Conservation (phyloP, 2,797 vertebrate genomes). For the Spea hammondii region DNA sequence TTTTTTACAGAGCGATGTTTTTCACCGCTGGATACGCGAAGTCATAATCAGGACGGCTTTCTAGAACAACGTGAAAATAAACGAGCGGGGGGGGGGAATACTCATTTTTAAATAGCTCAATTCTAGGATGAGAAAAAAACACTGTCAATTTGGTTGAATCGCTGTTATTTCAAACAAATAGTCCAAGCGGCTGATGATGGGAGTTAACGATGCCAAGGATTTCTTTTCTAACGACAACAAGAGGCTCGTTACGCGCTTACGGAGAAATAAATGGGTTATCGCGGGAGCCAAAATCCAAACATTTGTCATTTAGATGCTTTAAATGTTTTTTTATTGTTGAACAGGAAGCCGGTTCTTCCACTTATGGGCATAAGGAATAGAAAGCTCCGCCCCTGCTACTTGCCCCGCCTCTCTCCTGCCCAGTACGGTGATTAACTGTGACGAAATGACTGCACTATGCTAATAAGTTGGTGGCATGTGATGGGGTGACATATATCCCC, state of each 20-base stretch:
- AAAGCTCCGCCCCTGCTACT: too few relatives aligned
- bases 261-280: background rate
- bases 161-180: conserved; percentile 33
- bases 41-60: conserved; percentile 3
- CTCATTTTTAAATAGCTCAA: conserved; percentile 42
- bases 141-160: conserved; percentile 24
- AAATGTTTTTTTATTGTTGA: too few relatives aligned
- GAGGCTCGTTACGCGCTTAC: background rate
- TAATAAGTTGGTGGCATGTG: too few relatives aligned
- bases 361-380: too few relatives aligned
- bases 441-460: too few relatives aligned
- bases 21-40: background rate
- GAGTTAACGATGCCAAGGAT: conserved; percentile 4
- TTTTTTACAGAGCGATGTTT: background rate
- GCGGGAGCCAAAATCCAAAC: too few relatives aligned
- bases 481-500: too few relatives aligned
- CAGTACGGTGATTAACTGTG: too few relatives aligned
- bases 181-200: background rate
- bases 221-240: background rate
- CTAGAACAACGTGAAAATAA: conserved; percentile 6
- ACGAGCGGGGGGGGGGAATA: conserved; percentile 2
- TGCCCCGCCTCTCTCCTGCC: too few relatives aligned
- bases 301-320: too few relatives aligned
- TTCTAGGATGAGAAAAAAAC: conserved; percentile 36
- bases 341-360: too few relatives aligned